Percentiles rank a stretch among this genome's conserved stretches.
Conservation (phyloP, 37 sponge, comb jelly and placozoan species). For the Lycopodina hypogea region DNA sequence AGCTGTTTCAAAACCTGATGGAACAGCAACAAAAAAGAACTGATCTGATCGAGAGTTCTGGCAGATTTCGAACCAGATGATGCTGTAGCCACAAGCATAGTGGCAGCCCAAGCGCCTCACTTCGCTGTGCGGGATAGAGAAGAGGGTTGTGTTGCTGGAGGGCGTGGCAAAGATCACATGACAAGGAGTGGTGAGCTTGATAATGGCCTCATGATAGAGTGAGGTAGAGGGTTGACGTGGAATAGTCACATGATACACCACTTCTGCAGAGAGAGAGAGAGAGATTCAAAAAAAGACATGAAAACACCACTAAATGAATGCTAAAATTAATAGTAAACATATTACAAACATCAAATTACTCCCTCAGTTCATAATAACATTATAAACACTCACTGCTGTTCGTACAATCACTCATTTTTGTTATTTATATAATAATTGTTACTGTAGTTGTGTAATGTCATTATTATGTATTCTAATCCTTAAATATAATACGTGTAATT, state of each 20-base stretch:
- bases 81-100: slow-evolving; percentile 5
- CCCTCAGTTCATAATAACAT: no score
- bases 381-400: no score
- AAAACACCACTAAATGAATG: not conserved
- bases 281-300: not conserved
- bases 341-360: no score
- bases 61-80: slow-evolving; percentile 79
- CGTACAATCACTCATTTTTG: no score
- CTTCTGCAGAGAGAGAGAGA: slow-evolving; percentile 46
- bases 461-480: no score
- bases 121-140: slow-evolving; percentile 35
- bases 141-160: slow-evolving; percentile 24
- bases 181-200: slow-evolving; percentile 37
- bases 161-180: slow-evolving; percentile 37
- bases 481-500: no score
- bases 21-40: slow-evolving; percentile 40
- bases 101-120: slow-evolving; percentile 50
- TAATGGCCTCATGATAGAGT: slow-evolving; percentile 44
- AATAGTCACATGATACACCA: slow-evolving; percentile 63
- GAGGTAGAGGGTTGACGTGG: slow-evolving; percentile 55
- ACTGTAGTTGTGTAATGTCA: no score
- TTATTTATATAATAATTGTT: no score
- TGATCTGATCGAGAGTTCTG: slow-evolving; percentile 14
- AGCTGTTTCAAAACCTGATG: slow-evolving; percentile 33
- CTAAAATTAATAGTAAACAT: no score